phyloP scores from a whole-genome alignment of 2,113 vertebrate genomes.

The Sapajus apella region DNA sequence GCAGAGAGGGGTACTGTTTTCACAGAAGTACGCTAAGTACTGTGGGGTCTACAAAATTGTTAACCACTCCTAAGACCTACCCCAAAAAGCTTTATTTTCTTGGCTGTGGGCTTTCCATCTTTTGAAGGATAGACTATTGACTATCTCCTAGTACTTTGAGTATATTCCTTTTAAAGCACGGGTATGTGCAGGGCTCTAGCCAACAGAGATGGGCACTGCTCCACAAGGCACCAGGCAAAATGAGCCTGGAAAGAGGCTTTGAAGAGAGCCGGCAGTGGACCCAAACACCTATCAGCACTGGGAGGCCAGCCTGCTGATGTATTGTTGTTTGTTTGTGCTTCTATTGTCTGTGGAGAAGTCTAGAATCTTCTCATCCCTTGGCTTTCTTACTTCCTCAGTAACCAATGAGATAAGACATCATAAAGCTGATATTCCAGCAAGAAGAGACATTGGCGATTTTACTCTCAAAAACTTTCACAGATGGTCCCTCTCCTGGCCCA shows the following conservation, averaged over 20 bases:
- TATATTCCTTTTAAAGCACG: neutral
- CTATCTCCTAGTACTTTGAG: neutral
- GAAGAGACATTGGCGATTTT: neutral
- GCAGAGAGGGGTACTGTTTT: constrained; percentile 78
- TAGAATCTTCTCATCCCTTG: neutral
- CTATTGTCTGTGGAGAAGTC: neutral
- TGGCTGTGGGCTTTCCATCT: neutral
- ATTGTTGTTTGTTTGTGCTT: neutral
- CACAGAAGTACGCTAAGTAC: constrained; percentile 83
- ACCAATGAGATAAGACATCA: neutral
- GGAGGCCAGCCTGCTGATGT: neutral
- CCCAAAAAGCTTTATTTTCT: neutral
- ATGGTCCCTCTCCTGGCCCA: neutral
- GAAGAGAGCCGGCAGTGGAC: neutral
- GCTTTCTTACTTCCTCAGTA: neutral
- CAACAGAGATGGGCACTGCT: neutral
- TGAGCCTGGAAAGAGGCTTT: neutral
- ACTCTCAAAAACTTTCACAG: neutral
- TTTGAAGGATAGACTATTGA: neutral
- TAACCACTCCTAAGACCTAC: neutral
- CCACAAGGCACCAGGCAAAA: neutral
- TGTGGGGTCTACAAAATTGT: neutral
- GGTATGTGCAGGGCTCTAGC: neutral
- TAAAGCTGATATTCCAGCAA: neutral
- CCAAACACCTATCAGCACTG: neutral